Evolutionary conservation across 1,140 invertebrate genomes (phyloP).

Genomic region (Lepidotrigona ventralis): DNA sequence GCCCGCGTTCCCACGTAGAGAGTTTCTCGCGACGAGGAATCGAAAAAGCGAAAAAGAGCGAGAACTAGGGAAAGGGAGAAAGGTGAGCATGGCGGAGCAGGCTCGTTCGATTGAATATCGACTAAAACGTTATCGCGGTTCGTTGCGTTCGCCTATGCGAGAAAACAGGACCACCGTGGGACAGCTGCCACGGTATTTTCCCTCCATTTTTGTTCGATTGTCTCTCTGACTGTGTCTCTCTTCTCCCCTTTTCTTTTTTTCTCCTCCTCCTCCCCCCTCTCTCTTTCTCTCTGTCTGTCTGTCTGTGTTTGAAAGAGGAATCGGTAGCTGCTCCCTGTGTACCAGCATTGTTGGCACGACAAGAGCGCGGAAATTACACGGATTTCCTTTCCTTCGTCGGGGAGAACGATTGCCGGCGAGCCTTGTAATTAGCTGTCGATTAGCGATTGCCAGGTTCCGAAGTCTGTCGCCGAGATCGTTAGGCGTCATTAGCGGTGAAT

Average conservation of each 20-base stretch:
- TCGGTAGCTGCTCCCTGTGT: slow-evolving; percentile 29
- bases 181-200: slow-evolving; percentile 15
- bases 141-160: slow-evolving; percentile 51
- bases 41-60: neutral
- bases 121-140: slow-evolving; percentile 59
- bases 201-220: slow-evolving; percentile 6
- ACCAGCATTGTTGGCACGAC: slow-evolving; percentile 41
- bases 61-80: neutral
- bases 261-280: too few relatives aligned
- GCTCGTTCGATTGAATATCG: slow-evolving; percentile 59
- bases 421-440: slow-evolving; percentile 50
- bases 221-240: neutral
- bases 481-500: slow-evolving; percentile 37
- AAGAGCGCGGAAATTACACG: slow-evolving; percentile 42
- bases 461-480: slow-evolving; percentile 42
- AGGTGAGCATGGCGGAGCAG: slow-evolving; percentile 9
- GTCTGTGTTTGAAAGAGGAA: slow-evolving; percentile 11
- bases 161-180: slow-evolving; percentile 44
- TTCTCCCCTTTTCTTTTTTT: neutral
- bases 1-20: neutral
- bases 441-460: slow-evolving; percentile 45
- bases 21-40: slow-evolving; percentile 1
- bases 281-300: too few relatives aligned
- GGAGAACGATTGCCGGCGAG: slow-evolving; percentile 40
- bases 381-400: slow-evolving; percentile 46